These are phyloP conservation scores for Peromyscus nudipes DNA, from an alignment of 2,797 vertebrate species.

Conservation along the genomic window DNA sequence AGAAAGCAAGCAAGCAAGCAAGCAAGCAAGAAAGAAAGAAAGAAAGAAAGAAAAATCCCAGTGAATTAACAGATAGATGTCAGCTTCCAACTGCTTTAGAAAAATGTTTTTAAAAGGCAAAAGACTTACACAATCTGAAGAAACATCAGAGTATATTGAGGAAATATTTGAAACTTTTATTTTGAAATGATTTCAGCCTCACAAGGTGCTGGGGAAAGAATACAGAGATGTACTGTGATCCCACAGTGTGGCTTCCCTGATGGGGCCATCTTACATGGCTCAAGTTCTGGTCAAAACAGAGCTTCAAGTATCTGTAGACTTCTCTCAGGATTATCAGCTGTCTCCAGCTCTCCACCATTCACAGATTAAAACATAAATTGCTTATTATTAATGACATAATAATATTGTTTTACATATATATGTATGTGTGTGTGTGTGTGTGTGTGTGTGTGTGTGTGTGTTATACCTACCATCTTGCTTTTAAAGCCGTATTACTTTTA, in stretches of 20 bases:
- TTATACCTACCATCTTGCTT: neutral
- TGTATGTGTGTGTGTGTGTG: no score
- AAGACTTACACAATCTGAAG: neutral
- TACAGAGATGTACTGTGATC: no score
- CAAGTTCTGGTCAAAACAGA: neutral
- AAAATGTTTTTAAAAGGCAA: neutral
- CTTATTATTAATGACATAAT: neutral
- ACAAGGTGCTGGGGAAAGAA: neutral
- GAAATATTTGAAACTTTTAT: neutral
- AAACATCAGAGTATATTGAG: neutral
- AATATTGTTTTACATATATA: neutral
- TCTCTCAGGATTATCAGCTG: neutral
- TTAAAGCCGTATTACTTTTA: neutral
- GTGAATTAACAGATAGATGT: neutral
- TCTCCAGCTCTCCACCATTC: neutral
- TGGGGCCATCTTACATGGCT: neutral
- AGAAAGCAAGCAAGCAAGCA: no score
- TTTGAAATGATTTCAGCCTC: slow-evolving; percentile 8
- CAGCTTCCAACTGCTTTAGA: neutral
- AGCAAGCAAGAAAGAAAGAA: no score
- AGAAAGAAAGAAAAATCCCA: neutral
- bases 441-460: no score
- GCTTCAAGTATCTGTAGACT: neutral
- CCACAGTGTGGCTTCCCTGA: neutral
- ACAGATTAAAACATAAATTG: neutral